Conservation (phyloP, 2,797 vertebrate genomes). For the Syncerus caffer region DNA sequence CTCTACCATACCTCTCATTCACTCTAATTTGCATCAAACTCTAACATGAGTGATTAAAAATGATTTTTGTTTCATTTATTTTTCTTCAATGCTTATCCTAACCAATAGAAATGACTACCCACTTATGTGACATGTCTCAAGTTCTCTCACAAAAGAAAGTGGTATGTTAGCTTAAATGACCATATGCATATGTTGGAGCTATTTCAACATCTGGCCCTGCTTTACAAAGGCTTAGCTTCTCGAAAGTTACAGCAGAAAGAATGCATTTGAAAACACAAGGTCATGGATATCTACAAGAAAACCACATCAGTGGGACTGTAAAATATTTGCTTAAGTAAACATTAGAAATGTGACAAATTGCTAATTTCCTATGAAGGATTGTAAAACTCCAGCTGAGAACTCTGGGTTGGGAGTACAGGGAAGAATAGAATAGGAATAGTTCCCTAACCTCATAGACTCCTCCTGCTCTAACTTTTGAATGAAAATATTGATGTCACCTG, state of each 20-base stretch:
- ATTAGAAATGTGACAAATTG: constrained; percentile 71
- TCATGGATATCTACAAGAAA: constrained; percentile 50
- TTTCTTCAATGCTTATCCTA: constrained; percentile 38
- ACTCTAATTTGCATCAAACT: neutral
- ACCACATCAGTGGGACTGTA: constrained; percentile 65
- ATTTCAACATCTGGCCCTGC: constrained; percentile 60
- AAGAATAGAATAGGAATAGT: neutral
- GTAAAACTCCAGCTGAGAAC: constrained; percentile 50
- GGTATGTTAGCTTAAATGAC: constrained; percentile 48
- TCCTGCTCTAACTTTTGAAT: neutral
- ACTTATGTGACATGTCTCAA: constrained; percentile 24
- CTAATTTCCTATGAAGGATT: constrained; percentile 62
- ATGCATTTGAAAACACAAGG: constrained; percentile 61
- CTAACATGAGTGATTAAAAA: neutral
- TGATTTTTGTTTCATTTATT: neutral
- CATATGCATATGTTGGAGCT: constrained; percentile 44
- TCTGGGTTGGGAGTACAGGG: neutral
- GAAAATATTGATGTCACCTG: neutral
- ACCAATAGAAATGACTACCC: constrained; percentile 24
- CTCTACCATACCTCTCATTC: neutral
- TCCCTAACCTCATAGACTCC: neutral
- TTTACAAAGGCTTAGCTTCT: constrained; percentile 62
- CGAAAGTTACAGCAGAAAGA: constrained; percentile 60
- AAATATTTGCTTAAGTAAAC: constrained; percentile 64
- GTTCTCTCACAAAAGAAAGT: constrained; percentile 25